phyloP scores from a whole-genome alignment of 2,888 invertebrate species.

The Choreutis nemorana region DNA sequence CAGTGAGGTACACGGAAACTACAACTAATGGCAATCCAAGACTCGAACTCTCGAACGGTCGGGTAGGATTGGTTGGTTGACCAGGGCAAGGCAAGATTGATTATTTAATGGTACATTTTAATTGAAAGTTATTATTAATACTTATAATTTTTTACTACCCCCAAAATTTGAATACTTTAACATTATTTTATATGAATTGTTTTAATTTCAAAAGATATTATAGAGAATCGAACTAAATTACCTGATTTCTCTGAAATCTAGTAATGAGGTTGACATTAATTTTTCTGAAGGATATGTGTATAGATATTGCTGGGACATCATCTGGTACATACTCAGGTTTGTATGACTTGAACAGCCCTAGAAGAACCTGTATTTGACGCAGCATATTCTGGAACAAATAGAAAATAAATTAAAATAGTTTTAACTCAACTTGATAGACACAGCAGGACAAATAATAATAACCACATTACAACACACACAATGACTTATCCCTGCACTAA shows the following conservation, averaged over 20 bases:
- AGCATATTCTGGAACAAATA: constrained; percentile 31
- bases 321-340: constrained; percentile 59
- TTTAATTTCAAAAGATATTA: constrained; percentile 3
- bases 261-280: constrained; percentile 28
- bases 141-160: neutral
- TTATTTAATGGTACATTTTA: neutral
- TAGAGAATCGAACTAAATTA: constrained; percentile 13
- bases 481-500: too few relatives aligned
- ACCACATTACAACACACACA: too few relatives aligned
- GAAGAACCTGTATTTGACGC: constrained; percentile 41
- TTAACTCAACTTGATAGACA: neutral
- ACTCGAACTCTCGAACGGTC: too few relatives aligned
- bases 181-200: too few relatives aligned
- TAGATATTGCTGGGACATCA: constrained; percentile 43
- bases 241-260: constrained; percentile 45
- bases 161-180: neutral
- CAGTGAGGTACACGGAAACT: too few relatives aligned
- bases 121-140: neutral
- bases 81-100: neutral
- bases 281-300: constrained; percentile 47
- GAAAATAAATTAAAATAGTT: constrained; percentile 1
- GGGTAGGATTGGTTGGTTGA: too few relatives aligned
- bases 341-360: constrained; percentile 54
- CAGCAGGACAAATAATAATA: neutral
- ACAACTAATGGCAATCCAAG: too few relatives aligned